These are phyloP conservation scores for Cheilosia vernalis DNA, from an alignment of 2,888 invertebrate genomes.

Conservation along the genomic window DNA sequence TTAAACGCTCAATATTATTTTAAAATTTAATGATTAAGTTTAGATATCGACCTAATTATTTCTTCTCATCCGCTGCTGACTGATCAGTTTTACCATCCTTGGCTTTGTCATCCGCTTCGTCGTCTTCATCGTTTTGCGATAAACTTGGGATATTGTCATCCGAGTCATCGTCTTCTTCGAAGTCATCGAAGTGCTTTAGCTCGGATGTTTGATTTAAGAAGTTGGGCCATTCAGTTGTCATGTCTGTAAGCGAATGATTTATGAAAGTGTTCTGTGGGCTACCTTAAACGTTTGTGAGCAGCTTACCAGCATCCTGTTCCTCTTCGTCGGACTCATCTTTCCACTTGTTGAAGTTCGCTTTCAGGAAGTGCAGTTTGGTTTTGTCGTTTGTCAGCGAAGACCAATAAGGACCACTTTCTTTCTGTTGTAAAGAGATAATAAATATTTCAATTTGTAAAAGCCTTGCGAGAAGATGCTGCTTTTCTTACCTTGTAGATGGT, in stretches of 20 bases:
- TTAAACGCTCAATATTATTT: conserved; percentile 73
- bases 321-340: conserved; percentile 97
- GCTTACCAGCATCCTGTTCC: conserved; percentile 83
- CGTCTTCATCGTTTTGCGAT: conserved; percentile 81
- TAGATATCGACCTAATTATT: conserved; percentile 71
- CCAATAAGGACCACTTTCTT: conserved; percentile 92
- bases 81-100: conserved; percentile 78
- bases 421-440: conserved; percentile 79
- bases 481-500: conserved; percentile 86
- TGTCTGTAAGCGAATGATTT: conserved; percentile 12
- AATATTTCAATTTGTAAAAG: too few relatives aligned
- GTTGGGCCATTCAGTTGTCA: conserved; percentile 76
- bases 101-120: conserved; percentile 79
- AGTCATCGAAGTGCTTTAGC: conserved; percentile 86
- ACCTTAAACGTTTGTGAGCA: not conserved
- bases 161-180: conserved; percentile 88
- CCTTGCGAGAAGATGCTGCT: not conserved
- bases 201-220: conserved; percentile 77
- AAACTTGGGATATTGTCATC: conserved; percentile 86
- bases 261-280: too few relatives aligned
- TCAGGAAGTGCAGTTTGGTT: conserved; percentile 96
- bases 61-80: conserved; percentile 54
- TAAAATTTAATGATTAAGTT: conserved; percentile 72
- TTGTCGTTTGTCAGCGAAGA: conserved; percentile 93
- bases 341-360: conserved; percentile 99